Base-by-base conservation (phyloP, 2,113 vertebrate species). In the Orthonyx spaldingii region DNA sequence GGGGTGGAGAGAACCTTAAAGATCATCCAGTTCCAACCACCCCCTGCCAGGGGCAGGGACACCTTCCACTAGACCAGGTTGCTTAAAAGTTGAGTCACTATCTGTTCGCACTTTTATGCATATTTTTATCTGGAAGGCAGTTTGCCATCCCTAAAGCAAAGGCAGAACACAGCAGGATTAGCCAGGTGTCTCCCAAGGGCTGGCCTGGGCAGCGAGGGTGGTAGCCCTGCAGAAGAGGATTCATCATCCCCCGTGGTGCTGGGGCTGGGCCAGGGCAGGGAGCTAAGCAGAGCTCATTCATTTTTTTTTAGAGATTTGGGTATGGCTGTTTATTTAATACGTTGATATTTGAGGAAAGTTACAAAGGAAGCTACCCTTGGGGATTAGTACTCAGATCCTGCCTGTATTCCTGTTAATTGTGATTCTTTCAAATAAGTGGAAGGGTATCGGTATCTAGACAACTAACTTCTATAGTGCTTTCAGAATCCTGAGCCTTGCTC, bases 81-180 rank as follows among this genome's bases (percentile, higher is more conserved):
- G 35, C 27, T 77, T 64, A 50, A 7, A 63, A 50, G 35, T 56
- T 19, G 16, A n/a, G 24, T 55, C 3, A 33, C 20, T 49, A 1
- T 33, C 55, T 5, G 4, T 47, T 71, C 2, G 0, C n/a, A 55
- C 11, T 53, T 65, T 18, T 23, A 35, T 35, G 30, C 3, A 1
- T 28, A 20, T 53, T 63, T 85, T 49, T 68, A 13, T 39, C 33
- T 30, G 49, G 52, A 55, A 63, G 47, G 32, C 17, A 44, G 11
- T 47, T 32, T 55, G 53, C n/a, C 20, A 5, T 60, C 22, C 22
- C 39, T 44, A 26, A n/a, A 52, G 64, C 69, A 70, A 69, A 44
- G 19, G 21, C 37, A 35, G 55, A 65, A 14, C 1, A 7, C 12
- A 11, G 37, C 12, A 47, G 49, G 50, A 20, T 16, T 0, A 0